Evolutionary conservation across 2,113 vertebrate species (phyloP).

Genomic region (Felis chaus): DNA sequence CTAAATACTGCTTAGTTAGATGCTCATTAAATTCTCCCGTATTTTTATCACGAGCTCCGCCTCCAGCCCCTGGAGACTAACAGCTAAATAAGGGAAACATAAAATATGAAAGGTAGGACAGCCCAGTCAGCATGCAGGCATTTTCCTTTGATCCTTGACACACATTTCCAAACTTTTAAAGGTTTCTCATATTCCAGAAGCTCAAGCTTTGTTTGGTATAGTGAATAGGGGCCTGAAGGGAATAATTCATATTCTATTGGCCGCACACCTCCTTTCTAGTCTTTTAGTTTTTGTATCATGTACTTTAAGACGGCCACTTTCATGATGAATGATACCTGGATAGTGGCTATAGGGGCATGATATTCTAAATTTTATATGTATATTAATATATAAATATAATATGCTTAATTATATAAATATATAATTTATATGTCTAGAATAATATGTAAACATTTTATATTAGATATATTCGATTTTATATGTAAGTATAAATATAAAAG

Average conservation of each 20-base stretch:
- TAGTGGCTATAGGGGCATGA: neutral
- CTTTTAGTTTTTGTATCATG: neutral
- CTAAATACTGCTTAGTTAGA: neutral
- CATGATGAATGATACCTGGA: neutral
- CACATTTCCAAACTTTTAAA: neutral
- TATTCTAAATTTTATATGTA: slow-evolving; percentile 20
- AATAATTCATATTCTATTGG: neutral
- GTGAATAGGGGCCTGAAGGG: neutral
- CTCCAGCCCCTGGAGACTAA: neutral
- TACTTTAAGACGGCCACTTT: neutral
- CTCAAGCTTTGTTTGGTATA: neutral
- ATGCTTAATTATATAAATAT: neutral
- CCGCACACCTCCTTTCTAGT: neutral
- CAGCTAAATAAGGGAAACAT: slow-evolving; percentile 2
- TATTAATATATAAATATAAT: neutral
- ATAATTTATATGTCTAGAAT: neutral
- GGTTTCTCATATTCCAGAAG: slow-evolving; percentile 2
- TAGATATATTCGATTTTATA: neutral
- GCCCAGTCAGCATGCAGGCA: neutral
- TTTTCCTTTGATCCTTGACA: neutral
- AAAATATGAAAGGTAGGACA: neutral
- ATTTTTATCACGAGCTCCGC: neutral
- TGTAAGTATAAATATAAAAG: neutral
- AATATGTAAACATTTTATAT: neutral
- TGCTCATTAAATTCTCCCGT: neutral